Evolutionary conservation across 2,888 invertebrate genomes (phyloP).

Genomic region (Bibio marci): DNA sequence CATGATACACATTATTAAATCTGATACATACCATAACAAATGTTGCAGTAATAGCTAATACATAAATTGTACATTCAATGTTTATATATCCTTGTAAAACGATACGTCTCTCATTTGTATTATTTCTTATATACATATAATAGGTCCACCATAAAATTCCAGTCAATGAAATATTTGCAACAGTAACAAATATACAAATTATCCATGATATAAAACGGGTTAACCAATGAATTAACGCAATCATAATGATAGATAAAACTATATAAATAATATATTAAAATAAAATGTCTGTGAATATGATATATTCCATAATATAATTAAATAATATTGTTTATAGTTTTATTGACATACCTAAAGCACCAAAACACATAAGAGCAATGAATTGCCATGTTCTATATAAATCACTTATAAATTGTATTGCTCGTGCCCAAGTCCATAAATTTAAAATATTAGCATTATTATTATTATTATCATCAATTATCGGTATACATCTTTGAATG

Average conservation of each 20-base stretch:
- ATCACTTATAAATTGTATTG: conserved; percentile 77
- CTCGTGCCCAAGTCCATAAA: conserved; percentile 74
- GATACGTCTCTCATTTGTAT: conserved; percentile 19
- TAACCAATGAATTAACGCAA: conserved; percentile 66
- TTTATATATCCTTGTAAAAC: conserved; percentile 59
- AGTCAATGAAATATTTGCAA: conserved; percentile 62
- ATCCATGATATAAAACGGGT: conserved; percentile 76
- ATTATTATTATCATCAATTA: conserved; percentile 43
- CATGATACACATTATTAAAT: too few relatives aligned
- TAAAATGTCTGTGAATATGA: not conserved
- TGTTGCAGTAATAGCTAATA: conserved; percentile 71
- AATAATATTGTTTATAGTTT: too few relatives aligned
- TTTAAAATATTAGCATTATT: conserved; percentile 51
- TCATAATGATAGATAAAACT: conserved; percentile 71
- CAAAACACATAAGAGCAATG: conserved; percentile 60
- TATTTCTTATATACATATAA: conserved; percentile 48
- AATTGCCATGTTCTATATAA: conserved; percentile 76
- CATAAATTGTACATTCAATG: conserved; percentile 73
- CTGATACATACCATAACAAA: conserved; percentile 68
- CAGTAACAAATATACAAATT: conserved; percentile 62
- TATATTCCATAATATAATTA: conserved; percentile 1
- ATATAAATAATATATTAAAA: too few relatives aligned
- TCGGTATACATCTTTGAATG: conserved; percentile 76
- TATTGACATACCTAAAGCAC: conserved; percentile 74
- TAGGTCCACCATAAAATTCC: conserved; percentile 80